Evolutionary conservation across 2,888 invertebrate genomes (phyloP).

Genomic region (Drosophila diplacantha): DNA sequence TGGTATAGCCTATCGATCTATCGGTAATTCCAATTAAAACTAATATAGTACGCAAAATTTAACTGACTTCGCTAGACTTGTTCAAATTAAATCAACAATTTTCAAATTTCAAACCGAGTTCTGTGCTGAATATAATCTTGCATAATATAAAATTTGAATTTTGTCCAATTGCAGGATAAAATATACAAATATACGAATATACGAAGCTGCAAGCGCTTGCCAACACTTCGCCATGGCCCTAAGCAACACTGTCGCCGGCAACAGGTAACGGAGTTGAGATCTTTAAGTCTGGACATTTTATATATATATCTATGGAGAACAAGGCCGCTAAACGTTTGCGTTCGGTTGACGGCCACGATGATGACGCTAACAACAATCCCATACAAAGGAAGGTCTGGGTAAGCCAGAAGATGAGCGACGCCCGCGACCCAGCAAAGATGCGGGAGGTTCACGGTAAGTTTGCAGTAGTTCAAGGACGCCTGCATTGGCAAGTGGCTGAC

Average conservation of each 20-base stretch:
- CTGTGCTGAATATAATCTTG: no score
- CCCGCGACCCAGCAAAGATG: constrained; percentile 62
- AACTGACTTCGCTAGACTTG: background rate
- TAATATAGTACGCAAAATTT: background rate
- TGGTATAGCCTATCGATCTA: background rate
- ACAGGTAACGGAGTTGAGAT: constrained; percentile 1
- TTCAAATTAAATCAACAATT: no score
- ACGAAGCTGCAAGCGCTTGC: background rate
- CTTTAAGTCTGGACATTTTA: background rate
- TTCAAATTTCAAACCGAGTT: no score
- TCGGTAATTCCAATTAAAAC: background rate
- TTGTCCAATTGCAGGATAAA: no score
- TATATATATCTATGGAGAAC: constrained; percentile 2
- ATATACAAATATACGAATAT: no score
- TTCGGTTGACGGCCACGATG: constrained; percentile 55
- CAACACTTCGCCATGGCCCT: background rate
- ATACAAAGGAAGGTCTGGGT: constrained; percentile 62
- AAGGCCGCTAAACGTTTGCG: constrained; percentile 47
- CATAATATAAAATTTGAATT: no score
- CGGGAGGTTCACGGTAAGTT: constrained; percentile 63
- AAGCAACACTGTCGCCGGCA: constrained; percentile 9
- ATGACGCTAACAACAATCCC: constrained; percentile 52
- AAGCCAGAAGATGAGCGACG: constrained; percentile 59
- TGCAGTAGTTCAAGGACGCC: no score
- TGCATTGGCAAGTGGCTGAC: no score